Evolutionary conservation across 2,888 invertebrate species (phyloP), one percentile per base, ranked within the genome.

Genomic region (Gasteruption jaculator): DNA sequence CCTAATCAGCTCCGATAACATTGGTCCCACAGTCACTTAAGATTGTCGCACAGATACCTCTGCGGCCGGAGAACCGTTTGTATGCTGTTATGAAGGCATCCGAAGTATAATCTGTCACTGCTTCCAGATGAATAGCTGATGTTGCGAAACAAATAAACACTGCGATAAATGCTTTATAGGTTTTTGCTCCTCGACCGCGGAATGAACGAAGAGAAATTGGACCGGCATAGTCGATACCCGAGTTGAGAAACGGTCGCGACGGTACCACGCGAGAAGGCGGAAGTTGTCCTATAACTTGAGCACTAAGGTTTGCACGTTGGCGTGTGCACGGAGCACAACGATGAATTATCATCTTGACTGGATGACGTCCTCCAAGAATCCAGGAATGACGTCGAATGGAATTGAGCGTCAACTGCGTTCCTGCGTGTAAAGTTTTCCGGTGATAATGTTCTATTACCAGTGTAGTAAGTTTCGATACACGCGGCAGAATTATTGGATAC

Each of bases 121-220:
- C 5, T 30, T 56, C 56, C 7, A 55, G 21, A 21, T 54, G 53
- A 1, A 54, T 30, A 3, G 55, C 55, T 25, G 46, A 52, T 2
- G 48, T 43, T 1, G 48, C 22, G 11, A 54, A 21, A 24, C 53
- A 55, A 2, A 55, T 38, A 19, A 54, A 50, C 5, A 54, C 7
- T 1, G 41, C 32, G 6, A 54, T 16, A 26, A 52, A 52, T 3
- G 20, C 35, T 25, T 54, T 52, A n/a, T 33, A 19, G 1, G 20
- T n/a, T 21, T 16, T 24, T 2, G 31, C 8, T 10, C 21, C 29
- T 32, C 50, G 26, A n/a, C 42, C 30, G 7, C 19, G 21, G 10
- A 11, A 24, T 7, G 36, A 18, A 4, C 32, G 24, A 3, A 52
- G 7, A 7, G 11, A 6, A 20, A 49, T 32, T 3, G 55, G 52